A percentile compares a stretch with the other conserved stretches of the same genome.
Conservation (phyloP, 2,113 vertebrate species). For the Leptobrachium leishanense region DNA sequence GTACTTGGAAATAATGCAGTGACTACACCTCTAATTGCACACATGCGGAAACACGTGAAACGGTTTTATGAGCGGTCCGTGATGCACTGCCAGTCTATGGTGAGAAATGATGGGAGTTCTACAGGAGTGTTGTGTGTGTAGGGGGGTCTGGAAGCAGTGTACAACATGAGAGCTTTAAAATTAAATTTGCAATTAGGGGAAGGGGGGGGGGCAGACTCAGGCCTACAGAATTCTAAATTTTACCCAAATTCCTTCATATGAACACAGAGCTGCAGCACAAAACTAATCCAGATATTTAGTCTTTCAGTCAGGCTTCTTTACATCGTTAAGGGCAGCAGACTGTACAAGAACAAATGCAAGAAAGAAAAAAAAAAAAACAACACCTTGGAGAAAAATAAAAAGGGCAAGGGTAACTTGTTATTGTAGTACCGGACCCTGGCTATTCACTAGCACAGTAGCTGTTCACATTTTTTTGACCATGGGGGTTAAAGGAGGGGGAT, state of each 20-base stretch:
- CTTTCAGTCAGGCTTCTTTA: constrained; percentile 11
- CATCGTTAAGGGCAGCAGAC: constrained; percentile 31
- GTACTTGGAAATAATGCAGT: no score
- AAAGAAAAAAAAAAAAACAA: neutral
- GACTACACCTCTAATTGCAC: no score
- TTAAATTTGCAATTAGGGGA: neutral
- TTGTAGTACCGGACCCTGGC: no score
- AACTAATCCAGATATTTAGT: constrained; percentile 38
- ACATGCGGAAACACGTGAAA: no score
- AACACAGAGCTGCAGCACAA: constrained; percentile 22
- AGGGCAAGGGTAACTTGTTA: no score
- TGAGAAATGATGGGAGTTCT: no score
- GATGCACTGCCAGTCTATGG: no score
- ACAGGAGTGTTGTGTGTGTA: no score
- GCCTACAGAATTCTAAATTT: constrained; percentile 16
- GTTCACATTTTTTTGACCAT: constrained; percentile 27
- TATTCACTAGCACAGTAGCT: neutral
- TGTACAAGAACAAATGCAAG: constrained; percentile 17
- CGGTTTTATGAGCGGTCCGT: no score
- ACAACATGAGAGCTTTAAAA: neutral
- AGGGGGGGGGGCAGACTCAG: neutral
- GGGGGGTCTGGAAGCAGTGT: neutral
- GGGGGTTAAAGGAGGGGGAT: no score
- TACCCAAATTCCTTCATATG: constrained; percentile 3
- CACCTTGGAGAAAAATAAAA: no score